Conservation (phyloP, 2,888 invertebrate genomes). For the Pimpla rufipes region DNA sequence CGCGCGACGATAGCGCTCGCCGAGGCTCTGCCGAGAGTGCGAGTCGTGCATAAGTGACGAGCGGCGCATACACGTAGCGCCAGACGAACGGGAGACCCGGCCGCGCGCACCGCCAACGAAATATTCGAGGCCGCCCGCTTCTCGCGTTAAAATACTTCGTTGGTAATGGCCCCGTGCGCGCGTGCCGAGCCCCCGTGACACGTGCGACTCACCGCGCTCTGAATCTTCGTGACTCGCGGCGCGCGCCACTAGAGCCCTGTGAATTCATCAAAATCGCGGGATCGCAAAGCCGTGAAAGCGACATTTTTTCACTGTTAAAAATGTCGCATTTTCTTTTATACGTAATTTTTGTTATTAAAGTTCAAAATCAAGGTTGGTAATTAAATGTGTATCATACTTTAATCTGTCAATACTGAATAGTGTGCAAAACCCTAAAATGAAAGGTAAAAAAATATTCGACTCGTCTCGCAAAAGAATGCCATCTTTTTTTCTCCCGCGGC, state of each 20-base stretch:
- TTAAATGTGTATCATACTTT: too few species aligned
- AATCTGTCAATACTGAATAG: too few species aligned
- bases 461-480: too few species aligned
- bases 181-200: not conserved
- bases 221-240: slow-evolving; percentile 18
- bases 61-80: not conserved
- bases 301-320: too few species aligned
- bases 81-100: not conserved
- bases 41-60: slow-evolving; percentile 41
- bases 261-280: not conserved
- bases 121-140: slow-evolving; percentile 29
- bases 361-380: too few species aligned
- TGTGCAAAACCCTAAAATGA: too few species aligned
- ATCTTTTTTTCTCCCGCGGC: too few species aligned
- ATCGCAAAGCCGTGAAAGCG: too few species aligned
- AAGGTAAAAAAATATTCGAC: too few species aligned
- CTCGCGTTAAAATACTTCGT: slow-evolving; percentile 42
- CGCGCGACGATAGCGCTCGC: slow-evolving; percentile 9
- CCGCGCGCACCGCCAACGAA: slow-evolving; percentile 23
- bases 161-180: slow-evolving; percentile 11
- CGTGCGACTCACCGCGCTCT: slow-evolving; percentile 14
- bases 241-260: not conserved
- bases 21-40: slow-evolving; percentile 28
- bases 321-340: too few species aligned
- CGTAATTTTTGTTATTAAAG: too few species aligned